phyloP scores from a whole-genome alignment of 2,797 vertebrate species.

The Poeciliopsis paucimaculata region DNA sequence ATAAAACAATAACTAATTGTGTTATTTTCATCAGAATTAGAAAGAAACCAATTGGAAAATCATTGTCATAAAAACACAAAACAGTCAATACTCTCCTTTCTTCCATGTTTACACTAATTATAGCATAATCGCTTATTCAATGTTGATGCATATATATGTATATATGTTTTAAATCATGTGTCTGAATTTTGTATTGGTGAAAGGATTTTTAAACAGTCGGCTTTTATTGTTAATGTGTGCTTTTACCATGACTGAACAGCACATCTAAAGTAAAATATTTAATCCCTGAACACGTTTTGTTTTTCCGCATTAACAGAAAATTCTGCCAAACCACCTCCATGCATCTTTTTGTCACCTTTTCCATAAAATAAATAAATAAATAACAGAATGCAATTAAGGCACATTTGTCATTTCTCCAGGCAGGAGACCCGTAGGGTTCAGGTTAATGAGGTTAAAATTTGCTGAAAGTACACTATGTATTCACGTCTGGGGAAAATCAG shows the following conservation, averaged over 20 bases:
- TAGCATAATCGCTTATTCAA: background rate
- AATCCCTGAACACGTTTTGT: slow-evolving; percentile 7
- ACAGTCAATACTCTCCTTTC: background rate
- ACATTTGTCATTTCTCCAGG: slow-evolving; percentile 27
- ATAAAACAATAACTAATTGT: too few species aligned
- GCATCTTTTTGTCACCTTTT: slow-evolving; percentile 7
- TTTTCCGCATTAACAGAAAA: background rate
- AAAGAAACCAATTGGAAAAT: background rate
- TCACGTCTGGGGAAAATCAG: slow-evolving; percentile 15
- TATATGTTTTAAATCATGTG: background rate
- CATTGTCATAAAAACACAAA: background rate
- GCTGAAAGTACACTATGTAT: slow-evolving; percentile 37
- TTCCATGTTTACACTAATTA: background rate
- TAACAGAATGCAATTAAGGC: slow-evolving; percentile 10
- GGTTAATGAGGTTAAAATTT: slow-evolving; percentile 53
- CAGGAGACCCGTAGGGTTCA: slow-evolving; percentile 19
- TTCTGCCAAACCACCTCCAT: background rate
- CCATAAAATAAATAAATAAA: background rate
- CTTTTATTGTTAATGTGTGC: background rate
- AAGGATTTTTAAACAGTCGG: background rate
- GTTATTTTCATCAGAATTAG: background rate
- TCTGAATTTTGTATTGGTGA: background rate
- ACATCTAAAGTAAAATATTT: slow-evolving; percentile 16
- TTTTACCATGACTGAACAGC: background rate
- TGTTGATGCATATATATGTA: too few species aligned